Evolutionary conservation across 2,113 vertebrate genomes (phyloP).

Genomic region (Excalfactoria chinensis): DNA sequence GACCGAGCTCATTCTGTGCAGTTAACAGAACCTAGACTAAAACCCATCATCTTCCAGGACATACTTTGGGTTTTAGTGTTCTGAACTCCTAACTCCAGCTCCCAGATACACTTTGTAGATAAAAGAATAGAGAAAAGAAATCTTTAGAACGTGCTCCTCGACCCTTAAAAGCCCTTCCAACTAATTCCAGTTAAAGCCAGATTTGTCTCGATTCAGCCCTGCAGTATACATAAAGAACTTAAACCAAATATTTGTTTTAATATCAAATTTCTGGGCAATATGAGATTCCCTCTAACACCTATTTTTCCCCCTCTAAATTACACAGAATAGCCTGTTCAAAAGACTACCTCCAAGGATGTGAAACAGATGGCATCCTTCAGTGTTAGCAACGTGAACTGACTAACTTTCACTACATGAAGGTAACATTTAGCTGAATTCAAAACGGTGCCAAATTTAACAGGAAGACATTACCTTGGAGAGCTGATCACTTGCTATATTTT

Average conservation of each 20-base stretch:
- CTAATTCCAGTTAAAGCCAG: background rate
- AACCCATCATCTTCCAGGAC: fast-evolving
- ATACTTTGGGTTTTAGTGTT: background rate
- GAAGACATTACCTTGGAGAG: background rate
- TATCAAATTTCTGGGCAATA: background rate
- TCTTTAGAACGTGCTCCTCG: background rate
- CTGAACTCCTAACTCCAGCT: background rate
- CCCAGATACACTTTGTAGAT: background rate
- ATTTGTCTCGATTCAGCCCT: background rate
- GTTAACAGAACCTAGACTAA: background rate
- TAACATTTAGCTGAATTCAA: background rate
- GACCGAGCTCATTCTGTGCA: background rate
- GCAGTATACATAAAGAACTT: background rate
- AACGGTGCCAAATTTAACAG: background rate
- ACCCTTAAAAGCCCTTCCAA: background rate
- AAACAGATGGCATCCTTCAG: background rate
- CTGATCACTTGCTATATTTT: fast-evolving
- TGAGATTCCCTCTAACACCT: background rate
- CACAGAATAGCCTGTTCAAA: background rate
- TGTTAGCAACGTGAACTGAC: fast-evolving
- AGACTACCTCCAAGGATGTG: background rate
- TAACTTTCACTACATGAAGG: background rate
- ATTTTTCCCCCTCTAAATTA: background rate
- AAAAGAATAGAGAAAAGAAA: background rate
- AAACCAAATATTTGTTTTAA: background rate